Percentiles rank a stretch among this genome's conserved stretches.
These are phyloP conservation scores for Choristoneura fumiferana DNA, from an alignment of 1,140 invertebrate genomes.

Conservation along the genomic window DNA sequence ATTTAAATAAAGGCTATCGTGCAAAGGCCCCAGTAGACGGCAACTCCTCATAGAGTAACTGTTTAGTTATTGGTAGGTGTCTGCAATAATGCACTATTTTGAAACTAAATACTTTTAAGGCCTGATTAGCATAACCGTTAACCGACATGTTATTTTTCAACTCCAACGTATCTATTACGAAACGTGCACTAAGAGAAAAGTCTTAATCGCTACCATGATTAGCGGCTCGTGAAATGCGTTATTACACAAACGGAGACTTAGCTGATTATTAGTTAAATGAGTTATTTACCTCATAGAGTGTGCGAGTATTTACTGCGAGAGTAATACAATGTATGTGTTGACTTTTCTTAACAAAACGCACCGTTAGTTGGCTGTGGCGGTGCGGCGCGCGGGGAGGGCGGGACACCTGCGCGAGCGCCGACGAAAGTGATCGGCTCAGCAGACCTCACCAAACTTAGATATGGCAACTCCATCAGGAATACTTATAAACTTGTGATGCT, in stretches of 20 bases:
- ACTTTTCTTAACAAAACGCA: slow-evolving; percentile 61
- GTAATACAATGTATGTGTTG: slow-evolving; percentile 35
- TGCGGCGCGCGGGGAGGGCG: slow-evolving; percentile 23
- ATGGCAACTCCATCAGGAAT: neutral
- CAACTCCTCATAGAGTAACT: too few species aligned
- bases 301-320: neutral
- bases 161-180: slow-evolving; percentile 4
- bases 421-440: slow-evolving; percentile 48
- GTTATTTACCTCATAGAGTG: neutral
- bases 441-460: neutral
- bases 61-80: too few species aligned
- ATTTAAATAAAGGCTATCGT: too few species aligned
- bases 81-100: neutral
- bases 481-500: too few species aligned
- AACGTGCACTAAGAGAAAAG: slow-evolving; percentile 1
- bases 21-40: too few species aligned
- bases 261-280: slow-evolving; percentile 14
- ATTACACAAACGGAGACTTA: neutral
- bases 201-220: neutral
- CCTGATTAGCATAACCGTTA: slow-evolving; percentile 12
- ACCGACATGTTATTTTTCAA: neutral
- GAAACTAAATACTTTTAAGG: neutral
- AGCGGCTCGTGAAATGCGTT: neutral
- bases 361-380: slow-evolving; percentile 41
- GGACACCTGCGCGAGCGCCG: slow-evolving; percentile 47